A percentile compares a stretch with the other conserved stretches of the same genome.
These are phyloP conservation scores for Aphidius colemani DNA, from an alignment of 2,888 invertebrate genomes.

Conservation along the genomic window DNA sequence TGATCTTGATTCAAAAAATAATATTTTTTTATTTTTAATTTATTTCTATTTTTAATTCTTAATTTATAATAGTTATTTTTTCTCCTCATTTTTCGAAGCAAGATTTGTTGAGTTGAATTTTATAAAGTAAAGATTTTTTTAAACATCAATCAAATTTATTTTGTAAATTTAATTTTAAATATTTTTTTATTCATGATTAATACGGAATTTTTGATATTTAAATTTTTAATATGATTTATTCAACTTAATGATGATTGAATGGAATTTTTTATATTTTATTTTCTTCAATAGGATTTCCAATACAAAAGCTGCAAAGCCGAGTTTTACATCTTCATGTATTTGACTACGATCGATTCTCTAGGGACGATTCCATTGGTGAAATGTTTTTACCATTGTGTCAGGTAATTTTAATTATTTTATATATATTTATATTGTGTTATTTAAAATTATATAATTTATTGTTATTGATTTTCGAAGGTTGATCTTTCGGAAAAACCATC, in stretches of 20 bases:
- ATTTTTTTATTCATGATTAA: background rate
- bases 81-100: too few relatives aligned
- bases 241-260: too few relatives aligned
- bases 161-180: background rate
- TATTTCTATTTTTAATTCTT: too few relatives aligned
- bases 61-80: too few relatives aligned
- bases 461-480: conserved; percentile 65
- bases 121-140: too few relatives aligned
- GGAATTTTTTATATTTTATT: background rate
- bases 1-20: background rate
- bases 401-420: conserved; percentile 62
- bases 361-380: conserved; percentile 93
- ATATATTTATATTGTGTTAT: conserved; percentile 10
- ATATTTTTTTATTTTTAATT: background rate
- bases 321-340: conserved; percentile 92
- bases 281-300: conserved; percentile 72
- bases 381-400: conserved; percentile 90
- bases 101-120: too few relatives aligned
- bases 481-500: conserved; percentile 90
- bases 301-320: conserved; percentile 89
- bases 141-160: background rate
- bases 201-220: background rate
- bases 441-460: conserved; percentile 26
- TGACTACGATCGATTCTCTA: conserved; percentile 91
- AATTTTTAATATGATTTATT: too few relatives aligned